These are phyloP conservation scores for Drosophila tanythrix DNA, from an alignment of 2,888 invertebrate species.

Conservation along the genomic window DNA sequence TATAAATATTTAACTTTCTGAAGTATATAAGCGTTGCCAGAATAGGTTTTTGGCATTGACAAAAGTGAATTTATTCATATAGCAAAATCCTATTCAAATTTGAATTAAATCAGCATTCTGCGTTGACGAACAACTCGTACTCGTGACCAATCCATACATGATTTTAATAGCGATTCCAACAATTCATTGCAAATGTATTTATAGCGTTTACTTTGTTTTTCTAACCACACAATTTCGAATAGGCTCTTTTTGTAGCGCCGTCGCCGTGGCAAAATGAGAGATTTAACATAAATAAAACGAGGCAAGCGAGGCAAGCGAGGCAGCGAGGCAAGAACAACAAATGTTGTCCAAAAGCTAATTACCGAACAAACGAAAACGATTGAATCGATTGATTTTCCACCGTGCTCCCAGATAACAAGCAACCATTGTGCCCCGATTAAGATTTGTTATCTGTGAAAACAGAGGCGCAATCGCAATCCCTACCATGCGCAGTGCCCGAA, in stretches of 20 bases:
- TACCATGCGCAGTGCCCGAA: conserved; percentile 74
- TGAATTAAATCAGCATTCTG: background rate
- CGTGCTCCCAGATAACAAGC: conserved; percentile 67
- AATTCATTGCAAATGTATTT: conserved; percentile 38
- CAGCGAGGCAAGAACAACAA: conserved; percentile 38
- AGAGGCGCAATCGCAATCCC: conserved; percentile 74
- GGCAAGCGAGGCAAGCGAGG: conserved; percentile 13
- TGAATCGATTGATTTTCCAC: conserved; percentile 77
- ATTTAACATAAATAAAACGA: conserved; percentile 15
- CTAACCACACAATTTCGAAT: conserved; percentile 22
- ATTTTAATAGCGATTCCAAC: conserved; percentile 9
- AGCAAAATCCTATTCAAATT: background rate
- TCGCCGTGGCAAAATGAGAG: conserved; percentile 2
- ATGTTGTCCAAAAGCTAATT: conserved; percentile 78
- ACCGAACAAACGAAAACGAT: conserved; percentile 72
- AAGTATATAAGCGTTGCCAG: rapidly evolving
- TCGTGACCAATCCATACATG: conserved; percentile 1
- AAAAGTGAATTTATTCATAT: background rate
- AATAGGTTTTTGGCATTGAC: background rate
- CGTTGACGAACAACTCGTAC: too few relatives aligned
- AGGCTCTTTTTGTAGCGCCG: conserved; percentile 1
- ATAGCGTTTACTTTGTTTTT: conserved; percentile 45
- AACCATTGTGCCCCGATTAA: conserved; percentile 75
- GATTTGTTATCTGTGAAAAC: conserved; percentile 84
- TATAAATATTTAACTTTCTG: background rate